These are phyloP conservation scores for Drosophila albomicans DNA, from an alignment of 1,140 invertebrate genomes.

Conservation along the genomic window DNA sequence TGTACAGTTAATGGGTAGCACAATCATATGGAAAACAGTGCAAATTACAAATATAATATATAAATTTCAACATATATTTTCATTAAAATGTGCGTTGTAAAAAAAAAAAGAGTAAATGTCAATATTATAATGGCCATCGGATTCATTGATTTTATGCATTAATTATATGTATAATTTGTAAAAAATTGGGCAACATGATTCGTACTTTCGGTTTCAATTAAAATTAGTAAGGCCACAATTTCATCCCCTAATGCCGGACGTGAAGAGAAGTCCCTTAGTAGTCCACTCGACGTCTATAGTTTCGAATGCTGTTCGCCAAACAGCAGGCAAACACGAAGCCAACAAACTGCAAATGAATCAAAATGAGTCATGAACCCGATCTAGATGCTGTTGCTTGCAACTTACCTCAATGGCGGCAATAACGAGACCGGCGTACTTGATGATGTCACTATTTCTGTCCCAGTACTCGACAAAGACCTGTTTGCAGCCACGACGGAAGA, in stretches of 20 bases:
- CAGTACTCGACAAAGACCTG: slow-evolving; percentile 84
- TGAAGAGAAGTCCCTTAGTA: slow-evolving; percentile 85
- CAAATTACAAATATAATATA: slow-evolving; percentile 29
- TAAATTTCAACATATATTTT: slow-evolving; percentile 47
- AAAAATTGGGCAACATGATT: slow-evolving; percentile 74
- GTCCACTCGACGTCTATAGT: slow-evolving; percentile 88
- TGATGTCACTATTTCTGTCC: slow-evolving; percentile 86
- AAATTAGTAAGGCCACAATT: slow-evolving; percentile 61
- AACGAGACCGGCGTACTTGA: slow-evolving; percentile 88
- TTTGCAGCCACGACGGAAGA: slow-evolving; percentile 85
- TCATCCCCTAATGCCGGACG: background rate
- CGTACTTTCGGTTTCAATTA: slow-evolving; percentile 77
- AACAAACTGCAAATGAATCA: slow-evolving; percentile 89
- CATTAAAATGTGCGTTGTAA: slow-evolving; percentile 15
- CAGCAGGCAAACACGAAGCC: slow-evolving; percentile 96
- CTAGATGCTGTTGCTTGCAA: background rate
- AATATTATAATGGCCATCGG: slow-evolving; percentile 63
- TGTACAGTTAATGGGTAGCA: slow-evolving; percentile 70
- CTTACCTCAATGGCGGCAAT: slow-evolving; percentile 89
- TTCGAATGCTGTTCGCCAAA: slow-evolving; percentile 94
- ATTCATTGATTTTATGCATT: slow-evolving; percentile 41
- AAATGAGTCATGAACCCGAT: background rate
- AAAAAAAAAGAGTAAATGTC: slow-evolving; percentile 10
- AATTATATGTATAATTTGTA: slow-evolving; percentile 29
- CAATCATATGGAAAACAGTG: slow-evolving; percentile 45